A percentile compares a stretch with the other conserved stretches of the same genome.
Conservation (phyloP, 2,113 vertebrate genomes). For the Lamprologus tigripictilis region DNA sequence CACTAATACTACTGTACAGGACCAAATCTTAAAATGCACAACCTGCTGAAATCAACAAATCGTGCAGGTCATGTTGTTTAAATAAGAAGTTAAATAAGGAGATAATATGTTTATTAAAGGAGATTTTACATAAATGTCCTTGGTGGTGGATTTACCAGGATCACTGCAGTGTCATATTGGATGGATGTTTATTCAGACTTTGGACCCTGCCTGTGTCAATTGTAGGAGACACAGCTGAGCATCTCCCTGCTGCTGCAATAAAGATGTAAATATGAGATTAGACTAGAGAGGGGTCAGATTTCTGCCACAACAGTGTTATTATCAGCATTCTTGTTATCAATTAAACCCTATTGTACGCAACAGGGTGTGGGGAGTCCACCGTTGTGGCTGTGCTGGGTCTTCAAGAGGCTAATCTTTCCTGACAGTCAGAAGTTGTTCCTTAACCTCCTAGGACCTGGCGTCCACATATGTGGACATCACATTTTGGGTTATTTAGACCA, state of each 20-base stretch:
- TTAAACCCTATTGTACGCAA: background rate
- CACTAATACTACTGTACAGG: background rate
- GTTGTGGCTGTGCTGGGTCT: background rate
- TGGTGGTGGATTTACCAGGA: background rate
- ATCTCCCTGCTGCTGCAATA: conserved; percentile 1
- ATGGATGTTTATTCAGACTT: conserved; percentile 32
- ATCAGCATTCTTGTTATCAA: background rate
- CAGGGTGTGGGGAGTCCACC: background rate
- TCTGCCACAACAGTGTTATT: background rate
- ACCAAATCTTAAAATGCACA: background rate
- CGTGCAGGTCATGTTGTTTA: background rate
- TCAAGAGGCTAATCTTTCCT: background rate
- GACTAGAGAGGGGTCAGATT: background rate
- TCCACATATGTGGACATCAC: no score
- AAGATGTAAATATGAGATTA: conserved; percentile 10
- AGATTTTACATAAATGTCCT: background rate
- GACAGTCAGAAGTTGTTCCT: background rate
- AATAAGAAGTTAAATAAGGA: background rate
- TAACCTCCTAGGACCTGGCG: accelerated
- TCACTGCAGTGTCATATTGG: background rate
- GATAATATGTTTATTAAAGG: background rate
- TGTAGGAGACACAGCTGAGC: background rate
- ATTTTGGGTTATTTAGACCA: no score
- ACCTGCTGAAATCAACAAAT: background rate
- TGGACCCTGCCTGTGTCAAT: conserved; percentile 11